Conservation (phyloP, 64 coral and sea anemone genomes). For the Montipora foliosa region DNA sequence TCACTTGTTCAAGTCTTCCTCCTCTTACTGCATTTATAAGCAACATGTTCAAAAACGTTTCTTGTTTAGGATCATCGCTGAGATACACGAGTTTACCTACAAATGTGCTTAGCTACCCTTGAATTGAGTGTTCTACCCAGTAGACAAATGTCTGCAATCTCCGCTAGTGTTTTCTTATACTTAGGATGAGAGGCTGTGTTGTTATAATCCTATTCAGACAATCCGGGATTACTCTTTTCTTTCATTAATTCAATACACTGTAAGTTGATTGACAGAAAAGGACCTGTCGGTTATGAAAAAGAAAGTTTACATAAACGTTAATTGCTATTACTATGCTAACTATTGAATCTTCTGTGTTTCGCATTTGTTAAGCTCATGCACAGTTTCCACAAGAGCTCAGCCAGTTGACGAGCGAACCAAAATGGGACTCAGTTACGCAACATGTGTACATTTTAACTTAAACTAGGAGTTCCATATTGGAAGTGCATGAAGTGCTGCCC, state of each 20-base stretch:
- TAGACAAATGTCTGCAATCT: constrained; percentile 1
- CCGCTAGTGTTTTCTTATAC: constrained; percentile 21
- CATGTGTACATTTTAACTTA: too few species aligned
- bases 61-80: neutral
- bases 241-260: neutral
- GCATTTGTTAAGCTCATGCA: too few species aligned
- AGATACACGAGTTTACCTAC: neutral
- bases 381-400: too few species aligned
- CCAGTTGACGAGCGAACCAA: too few species aligned
- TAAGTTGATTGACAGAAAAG: constrained; percentile 5
- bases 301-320: neutral
- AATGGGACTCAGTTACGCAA: too few species aligned
- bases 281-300: neutral
- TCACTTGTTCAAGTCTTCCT: constrained; percentile 68
- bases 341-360: neutral
- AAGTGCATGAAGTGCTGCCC: too few species aligned
- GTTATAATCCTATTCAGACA: neutral
- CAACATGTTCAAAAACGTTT: constrained; percentile 19
- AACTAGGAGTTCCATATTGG: too few species aligned
- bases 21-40: constrained; percentile 71
- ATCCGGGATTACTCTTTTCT: neutral
- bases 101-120: neutral
- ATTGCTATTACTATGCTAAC: constrained; percentile 16
- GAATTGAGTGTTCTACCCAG: neutral
- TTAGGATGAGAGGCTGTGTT: constrained; percentile 21